Evolutionary conservation across 2,113 vertebrate genomes (phyloP), one percentile per base, ranked within the genome.

Genomic region (Epinephelus fuscoguttatus): DNA sequence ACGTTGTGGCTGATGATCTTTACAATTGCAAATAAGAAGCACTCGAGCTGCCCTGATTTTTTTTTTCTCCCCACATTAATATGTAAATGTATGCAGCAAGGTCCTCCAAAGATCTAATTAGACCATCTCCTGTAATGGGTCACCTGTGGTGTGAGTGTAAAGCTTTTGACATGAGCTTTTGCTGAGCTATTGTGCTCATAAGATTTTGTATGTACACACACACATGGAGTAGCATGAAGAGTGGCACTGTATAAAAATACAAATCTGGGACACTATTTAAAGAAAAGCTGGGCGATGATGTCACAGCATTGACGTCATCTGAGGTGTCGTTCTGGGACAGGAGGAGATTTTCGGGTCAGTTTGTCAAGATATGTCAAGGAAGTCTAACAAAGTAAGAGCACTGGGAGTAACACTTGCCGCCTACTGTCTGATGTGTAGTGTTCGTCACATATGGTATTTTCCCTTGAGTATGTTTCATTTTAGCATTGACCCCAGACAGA

Each of bases 101-200:
- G 75, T 83, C 68, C 75, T 90, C 73, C 18, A 77, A 50, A 84
- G 12, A 89, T 86, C 63, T 63, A 82, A 91, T 83, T 75, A 84
- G 68, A 75, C 64, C 53, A 50, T 62, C 70, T 78, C 33, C 3
- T 77, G 15, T 57, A 33, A 57, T 62, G 33, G 76, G 69, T 84
- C 64, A 76, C 63, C 79, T 70, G 78, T 56, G n/a, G 64, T 18
- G 73, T 42, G 68, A 82, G 60, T 37, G 19, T 60, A 18, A 12
- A 76, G 45, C 70, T 18, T 45, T 40, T 52, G 9, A 53, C 0
- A 12, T 19, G 25, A 56, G 56, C 25, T 71, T 52, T 74, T 52
- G 33, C 55, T 27, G 55, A 75, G 49, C n/a, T 52, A 62, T n/a
- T 0, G 37, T 47, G 53, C 4, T 85, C 55, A 6, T 59, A 64